These are phyloP conservation scores for Cylloceria caligata DNA, from an alignment of 2,888 invertebrate genomes.

Conservation along the genomic window DNA sequence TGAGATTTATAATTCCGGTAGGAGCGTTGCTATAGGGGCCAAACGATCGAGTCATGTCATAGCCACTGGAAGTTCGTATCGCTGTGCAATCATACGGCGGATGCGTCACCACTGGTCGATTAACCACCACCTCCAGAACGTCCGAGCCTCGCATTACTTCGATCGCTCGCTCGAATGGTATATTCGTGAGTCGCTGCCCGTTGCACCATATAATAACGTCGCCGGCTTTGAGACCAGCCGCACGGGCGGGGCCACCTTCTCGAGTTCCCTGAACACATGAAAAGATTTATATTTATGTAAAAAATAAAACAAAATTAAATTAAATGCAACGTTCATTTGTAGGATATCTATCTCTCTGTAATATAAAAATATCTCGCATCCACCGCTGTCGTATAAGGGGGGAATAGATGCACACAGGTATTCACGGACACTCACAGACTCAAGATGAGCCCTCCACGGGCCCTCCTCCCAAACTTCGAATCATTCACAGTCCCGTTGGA, in stretches of 20 bases:
- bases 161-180: conserved; percentile 82
- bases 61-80: conserved; percentile 81
- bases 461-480: too few species aligned
- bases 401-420: too few species aligned
- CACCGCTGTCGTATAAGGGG: too few species aligned
- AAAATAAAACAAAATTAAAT: not conserved
- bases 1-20: conserved; percentile 61
- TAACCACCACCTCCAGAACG: conserved; percentile 84
- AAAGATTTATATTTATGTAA: not conserved
- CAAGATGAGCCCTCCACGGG: too few species aligned
- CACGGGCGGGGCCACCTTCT: conserved; percentile 94
- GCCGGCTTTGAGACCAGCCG: conserved; percentile 94
- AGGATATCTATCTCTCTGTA: not conserved
- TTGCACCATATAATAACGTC: conserved; percentile 97
- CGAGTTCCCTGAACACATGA: conserved; percentile 95
- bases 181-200: conserved; percentile 85
- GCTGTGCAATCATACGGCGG: conserved; percentile 81
- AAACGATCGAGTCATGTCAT: conserved; percentile 74
- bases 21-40: conserved; percentile 63
- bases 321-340: not conserved
- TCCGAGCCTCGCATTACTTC: conserved; percentile 82
- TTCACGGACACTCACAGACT: too few species aligned
- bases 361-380: too few species aligned
- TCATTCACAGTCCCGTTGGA: too few species aligned
- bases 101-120: conserved; percentile 84